phyloP scores from a whole-genome alignment of 2,797 vertebrate genomes.

The Hypotaenidia okinawae region DNA sequence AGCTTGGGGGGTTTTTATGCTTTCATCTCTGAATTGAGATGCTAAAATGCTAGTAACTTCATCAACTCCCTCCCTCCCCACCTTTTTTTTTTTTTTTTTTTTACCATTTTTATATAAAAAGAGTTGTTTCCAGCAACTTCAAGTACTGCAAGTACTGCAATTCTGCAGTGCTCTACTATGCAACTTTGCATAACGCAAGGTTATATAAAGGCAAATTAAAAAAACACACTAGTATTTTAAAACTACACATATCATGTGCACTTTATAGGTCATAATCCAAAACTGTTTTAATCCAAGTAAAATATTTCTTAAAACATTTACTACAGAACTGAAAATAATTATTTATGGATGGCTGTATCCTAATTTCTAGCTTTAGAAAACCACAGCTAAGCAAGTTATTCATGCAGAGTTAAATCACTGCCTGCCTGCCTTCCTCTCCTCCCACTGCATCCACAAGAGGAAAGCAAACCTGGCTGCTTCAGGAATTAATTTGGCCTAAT shows the following conservation, averaged over 20 bases:
- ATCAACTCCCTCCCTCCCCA: not conserved
- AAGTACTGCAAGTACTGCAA: constrained; percentile 63
- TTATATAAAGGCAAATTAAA: constrained; percentile 74
- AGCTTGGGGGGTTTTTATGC: not conserved
- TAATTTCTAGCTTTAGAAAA: constrained; percentile 58
- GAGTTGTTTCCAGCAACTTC: constrained; percentile 74
- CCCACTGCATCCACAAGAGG: not conserved
- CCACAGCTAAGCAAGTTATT: constrained; percentile 62
- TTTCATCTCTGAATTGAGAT: constrained; percentile 8
- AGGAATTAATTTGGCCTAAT: constrained; percentile 24
- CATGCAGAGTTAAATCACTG: constrained; percentile 69
- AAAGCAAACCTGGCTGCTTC: constrained; percentile 40
- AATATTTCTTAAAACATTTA: constrained; percentile 53
- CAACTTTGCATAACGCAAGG: constrained; percentile 43
- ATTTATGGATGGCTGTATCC: constrained; percentile 60
- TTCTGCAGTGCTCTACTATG: constrained; percentile 30
- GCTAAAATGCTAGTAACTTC: constrained; percentile 2
- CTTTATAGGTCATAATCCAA: constrained; percentile 46
- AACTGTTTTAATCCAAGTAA: constrained; percentile 51
- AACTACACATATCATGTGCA: constrained; percentile 68
- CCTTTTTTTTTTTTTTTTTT: not conserved
- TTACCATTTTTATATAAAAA: constrained; percentile 62
- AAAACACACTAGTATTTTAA: constrained; percentile 60
- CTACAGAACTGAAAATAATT: constrained; percentile 50
- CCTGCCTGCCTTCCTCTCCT: constrained; percentile 13